Base-by-base conservation (phyloP, 2,888 invertebrate genomes). In the Griposia aprilina region DNA sequence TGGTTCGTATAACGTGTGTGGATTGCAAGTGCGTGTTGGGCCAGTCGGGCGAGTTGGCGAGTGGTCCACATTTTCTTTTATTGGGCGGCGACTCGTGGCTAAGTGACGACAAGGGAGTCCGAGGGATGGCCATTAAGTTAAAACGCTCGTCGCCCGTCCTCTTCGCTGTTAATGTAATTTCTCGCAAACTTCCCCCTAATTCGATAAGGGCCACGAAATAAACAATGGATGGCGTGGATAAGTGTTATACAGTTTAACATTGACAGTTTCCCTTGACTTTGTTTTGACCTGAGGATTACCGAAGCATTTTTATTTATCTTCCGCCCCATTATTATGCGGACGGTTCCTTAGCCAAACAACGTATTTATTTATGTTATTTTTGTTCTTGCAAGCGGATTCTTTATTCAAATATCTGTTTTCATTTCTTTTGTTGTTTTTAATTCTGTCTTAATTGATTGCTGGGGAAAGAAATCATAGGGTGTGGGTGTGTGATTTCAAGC, bases 81-180 rank as follows among this genome's bases (percentile, higher is more conserved):
- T 88, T 84, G 86, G 86, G 85, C 85, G 80, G 76, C 84, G 82
- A 87, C 82, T 85, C 86, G 76, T 60, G 80, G 85, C 90, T 93
- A 92, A 93, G 92, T 93, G 93, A 92, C 92, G 90, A 83, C 92
- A 74, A 87, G 92, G 92, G 92, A 91, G 89, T 89, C 83, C 87
- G 87, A 90, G 90, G 89, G 88, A 86, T 84, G 85, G 89, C 91
- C 92, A 93, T 94, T 93, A 93, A 91, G 91, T 92, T 92, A 91
- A 92, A 94, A 91, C 90, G 92, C 90, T 92, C 91, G 89, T 91
- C 90, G 89, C 85, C 88, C 89, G 87, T 89, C 91, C 91, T 91
- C 91, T 92, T 90, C 90, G 86, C 91, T 91, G 92, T 90, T 94
- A 93, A 94, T 94, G 92, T 93, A 92, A 94, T 94, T 93, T 92